phyloP scores from a whole-genome alignment of 2,113 vertebrate species.

The Myocastor coypus region DNA sequence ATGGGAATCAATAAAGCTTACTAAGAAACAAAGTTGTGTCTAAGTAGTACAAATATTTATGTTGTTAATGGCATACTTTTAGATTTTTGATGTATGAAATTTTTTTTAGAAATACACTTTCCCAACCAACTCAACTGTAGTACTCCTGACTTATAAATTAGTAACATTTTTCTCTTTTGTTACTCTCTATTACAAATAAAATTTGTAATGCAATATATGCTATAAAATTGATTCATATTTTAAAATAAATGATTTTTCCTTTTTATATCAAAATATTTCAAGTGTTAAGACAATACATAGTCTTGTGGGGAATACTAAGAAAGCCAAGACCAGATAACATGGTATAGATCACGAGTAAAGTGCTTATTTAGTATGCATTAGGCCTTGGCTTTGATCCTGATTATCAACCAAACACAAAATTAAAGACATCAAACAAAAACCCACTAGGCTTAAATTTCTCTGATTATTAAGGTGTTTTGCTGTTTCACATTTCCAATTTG shows the following conservation, averaged over 20 bases:
- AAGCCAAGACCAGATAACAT: neutral
- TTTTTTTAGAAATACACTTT: neutral
- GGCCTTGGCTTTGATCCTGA: neutral
- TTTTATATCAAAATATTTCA: neutral
- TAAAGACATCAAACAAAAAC: neutral
- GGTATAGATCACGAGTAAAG: neutral
- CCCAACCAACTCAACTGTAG: neutral
- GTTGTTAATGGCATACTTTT: neutral
- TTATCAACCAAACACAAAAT: neutral
- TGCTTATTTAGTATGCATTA: neutral
- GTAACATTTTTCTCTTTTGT: neutral
- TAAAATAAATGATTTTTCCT: neutral
- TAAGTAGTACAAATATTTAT: neutral
- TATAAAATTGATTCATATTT: neutral
- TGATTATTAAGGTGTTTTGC: neutral
- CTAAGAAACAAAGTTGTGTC: neutral
- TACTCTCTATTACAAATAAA: neutral
- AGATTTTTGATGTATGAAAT: neutral
- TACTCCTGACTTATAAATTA: neutral
- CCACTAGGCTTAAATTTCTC: neutral
- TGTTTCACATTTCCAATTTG: neutral
- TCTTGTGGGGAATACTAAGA: neutral
- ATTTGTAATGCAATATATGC: neutral
- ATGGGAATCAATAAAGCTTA: constrained; percentile 42
- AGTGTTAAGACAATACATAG: neutral